phyloP scores from a whole-genome alignment of 2,888 invertebrate genomes.

The Scaptomyza tumidula region DNA sequence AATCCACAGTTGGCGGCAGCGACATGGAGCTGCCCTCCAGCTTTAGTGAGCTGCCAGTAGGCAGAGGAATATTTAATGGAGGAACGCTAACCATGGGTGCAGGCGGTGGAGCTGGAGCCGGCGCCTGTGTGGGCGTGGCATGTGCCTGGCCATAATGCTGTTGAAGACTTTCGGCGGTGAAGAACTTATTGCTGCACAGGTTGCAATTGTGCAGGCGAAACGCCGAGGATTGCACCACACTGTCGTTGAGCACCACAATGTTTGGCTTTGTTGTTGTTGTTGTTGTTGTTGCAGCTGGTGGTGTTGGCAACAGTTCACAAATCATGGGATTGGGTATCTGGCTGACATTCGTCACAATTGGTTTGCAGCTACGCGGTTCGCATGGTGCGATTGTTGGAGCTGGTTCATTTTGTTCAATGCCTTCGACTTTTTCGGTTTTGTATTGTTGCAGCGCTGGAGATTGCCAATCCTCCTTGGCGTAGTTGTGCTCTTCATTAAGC shows the following conservation, averaged over 20 bases:
- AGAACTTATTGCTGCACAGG: constrained; percentile 81
- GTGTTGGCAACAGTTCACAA: constrained; percentile 55
- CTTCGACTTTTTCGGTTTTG: constrained; percentile 82
- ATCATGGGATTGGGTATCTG: constrained; percentile 70
- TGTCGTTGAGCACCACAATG: constrained; percentile 84
- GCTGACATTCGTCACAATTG: constrained; percentile 82
- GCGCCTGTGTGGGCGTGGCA: constrained; percentile 20
- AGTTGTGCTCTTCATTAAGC: constrained; percentile 82
- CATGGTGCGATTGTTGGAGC: neutral
- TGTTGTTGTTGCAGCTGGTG: constrained; percentile 24
- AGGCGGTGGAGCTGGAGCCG: constrained; percentile 12
- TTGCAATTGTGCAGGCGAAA: constrained; percentile 81
- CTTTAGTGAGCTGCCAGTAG: constrained; percentile 43
- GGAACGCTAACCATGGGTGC: constrained; percentile 80
- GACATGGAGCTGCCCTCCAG: constrained; percentile 41
- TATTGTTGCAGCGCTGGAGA: constrained; percentile 70
- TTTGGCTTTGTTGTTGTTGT: constrained; percentile 71
- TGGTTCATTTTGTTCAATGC: constrained; percentile 20
- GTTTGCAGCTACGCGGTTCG: constrained; percentile 70
- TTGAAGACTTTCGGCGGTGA: constrained; percentile 78
- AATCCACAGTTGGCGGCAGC: constrained; percentile 22
- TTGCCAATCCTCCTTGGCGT: constrained; percentile 82
- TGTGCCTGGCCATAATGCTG: constrained; percentile 72
- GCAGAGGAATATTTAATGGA: constrained; percentile 38
- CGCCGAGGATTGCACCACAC: constrained; percentile 82